These are phyloP conservation scores for Elymnias hypermnestra DNA, from an alignment of 1,140 invertebrate genomes.

Conservation along the genomic window DNA sequence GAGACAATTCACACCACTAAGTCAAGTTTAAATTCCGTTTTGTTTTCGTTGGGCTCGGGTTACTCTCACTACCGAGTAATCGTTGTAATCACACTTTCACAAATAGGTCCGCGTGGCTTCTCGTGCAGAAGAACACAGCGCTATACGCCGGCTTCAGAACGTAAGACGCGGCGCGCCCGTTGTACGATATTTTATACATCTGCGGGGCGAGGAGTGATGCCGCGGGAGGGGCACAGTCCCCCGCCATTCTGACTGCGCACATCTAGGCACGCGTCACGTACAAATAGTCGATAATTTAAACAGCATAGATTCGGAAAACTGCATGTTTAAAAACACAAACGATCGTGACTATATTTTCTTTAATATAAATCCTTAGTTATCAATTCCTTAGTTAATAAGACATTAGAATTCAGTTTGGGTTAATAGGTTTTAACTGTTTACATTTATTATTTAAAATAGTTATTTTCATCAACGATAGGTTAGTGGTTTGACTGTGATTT, in stretches of 20 bases:
- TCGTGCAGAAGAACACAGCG: slow-evolving; percentile 27
- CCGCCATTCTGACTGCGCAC: slow-evolving; percentile 34
- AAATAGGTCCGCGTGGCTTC: slow-evolving; percentile 57
- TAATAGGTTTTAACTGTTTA: too few species aligned
- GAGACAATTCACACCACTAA: slow-evolving; percentile 44
- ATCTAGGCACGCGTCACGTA: slow-evolving; percentile 34
- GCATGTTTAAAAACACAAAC: neutral
- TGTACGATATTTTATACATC: slow-evolving; percentile 43
- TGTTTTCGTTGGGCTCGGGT: slow-evolving; percentile 29
- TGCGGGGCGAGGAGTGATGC: slow-evolving; percentile 22
- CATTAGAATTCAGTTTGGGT: too few species aligned
- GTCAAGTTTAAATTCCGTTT: slow-evolving; percentile 18
- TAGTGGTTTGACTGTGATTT: too few species aligned
- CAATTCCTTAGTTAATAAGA: too few species aligned
- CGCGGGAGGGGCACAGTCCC: slow-evolving; percentile 25
- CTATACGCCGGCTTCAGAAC: slow-evolving; percentile 45
- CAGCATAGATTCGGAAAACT: neutral
- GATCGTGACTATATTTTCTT: too few species aligned
- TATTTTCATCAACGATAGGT: too few species aligned
- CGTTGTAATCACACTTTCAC: slow-evolving; percentile 67
- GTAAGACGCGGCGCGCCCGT: slow-evolving; percentile 65
- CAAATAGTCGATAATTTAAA: slow-evolving; percentile 12
- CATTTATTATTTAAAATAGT: too few species aligned
- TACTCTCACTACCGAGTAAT: slow-evolving; percentile 67
- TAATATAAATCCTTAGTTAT: too few species aligned